A percentile compares a stretch with the other conserved stretches of the same genome.
These are phyloP conservation scores for Petrocephalus sullivani DNA, from an alignment of 2,797 vertebrate species.

Conservation along the genomic window DNA sequence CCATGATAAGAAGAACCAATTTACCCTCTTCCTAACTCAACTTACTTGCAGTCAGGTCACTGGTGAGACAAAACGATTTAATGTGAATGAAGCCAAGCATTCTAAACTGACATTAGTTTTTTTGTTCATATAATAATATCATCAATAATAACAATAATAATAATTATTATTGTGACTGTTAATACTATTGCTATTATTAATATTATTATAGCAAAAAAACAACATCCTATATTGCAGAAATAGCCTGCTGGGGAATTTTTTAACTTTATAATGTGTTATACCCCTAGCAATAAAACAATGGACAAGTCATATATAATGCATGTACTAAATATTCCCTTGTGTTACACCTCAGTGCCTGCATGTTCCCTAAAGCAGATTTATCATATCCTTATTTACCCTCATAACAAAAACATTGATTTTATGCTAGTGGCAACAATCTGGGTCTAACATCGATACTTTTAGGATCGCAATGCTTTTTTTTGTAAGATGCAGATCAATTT, in stretches of 20 bases:
- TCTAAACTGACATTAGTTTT: slow-evolving; percentile 51
- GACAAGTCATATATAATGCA: slow-evolving; percentile 43
- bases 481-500: slow-evolving; percentile 5
- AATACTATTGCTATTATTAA: not conserved
- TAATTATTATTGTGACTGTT: not conserved
- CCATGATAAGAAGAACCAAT: slow-evolving; percentile 67
- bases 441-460: not conserved
- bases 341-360: slow-evolving; percentile 55
- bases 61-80: slow-evolving; percentile 56
- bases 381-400: not conserved
- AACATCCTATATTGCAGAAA: slow-evolving; percentile 7
- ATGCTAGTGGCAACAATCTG: not conserved
- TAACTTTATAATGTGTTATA: slow-evolving; percentile 55
- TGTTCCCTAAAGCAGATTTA: slow-evolving; percentile 37
- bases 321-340: slow-evolving; percentile 67
- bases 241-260: slow-evolving; percentile 46
- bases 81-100: slow-evolving; percentile 69
- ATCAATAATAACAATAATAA: not conserved
- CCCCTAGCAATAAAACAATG: slow-evolving; percentile 62
- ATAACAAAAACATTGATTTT: not conserved
- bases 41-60: slow-evolving; percentile 28
- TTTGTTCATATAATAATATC: not conserved
- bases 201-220: not conserved
- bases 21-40: slow-evolving; percentile 57
- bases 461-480: not conserved